A percentile compares a stretch with the other conserved stretches of the same genome.
Conservation (phyloP, 1,140 invertebrate species). For the Apis cerana region DNA sequence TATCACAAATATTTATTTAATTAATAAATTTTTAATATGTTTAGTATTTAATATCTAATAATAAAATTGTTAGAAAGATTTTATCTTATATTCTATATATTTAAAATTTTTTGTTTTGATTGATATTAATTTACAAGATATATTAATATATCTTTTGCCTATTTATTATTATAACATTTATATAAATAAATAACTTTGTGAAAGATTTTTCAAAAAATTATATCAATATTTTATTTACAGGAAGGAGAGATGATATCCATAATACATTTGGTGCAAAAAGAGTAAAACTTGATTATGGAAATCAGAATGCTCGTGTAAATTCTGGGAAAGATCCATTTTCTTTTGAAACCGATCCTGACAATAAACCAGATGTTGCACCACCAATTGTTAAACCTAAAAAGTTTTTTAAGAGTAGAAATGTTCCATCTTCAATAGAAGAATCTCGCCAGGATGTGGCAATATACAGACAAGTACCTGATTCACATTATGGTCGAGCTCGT, state of each 20-base stretch:
- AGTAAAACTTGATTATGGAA: conserved; percentile 76
- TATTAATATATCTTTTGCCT: neutral
- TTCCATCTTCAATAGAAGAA: conserved; percentile 80
- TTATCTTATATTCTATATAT: neutral
- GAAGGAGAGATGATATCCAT: conserved; percentile 73
- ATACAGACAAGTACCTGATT: conserved; percentile 77
- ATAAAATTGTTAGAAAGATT: conserved; percentile 2
- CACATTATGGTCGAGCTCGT: conserved; percentile 70
- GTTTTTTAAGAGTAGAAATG: conserved; percentile 93
- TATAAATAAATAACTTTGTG: neutral
- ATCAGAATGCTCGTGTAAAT: conserved; percentile 75
- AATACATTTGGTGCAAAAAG: conserved; percentile 71
- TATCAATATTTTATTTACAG: conserved; percentile 61
- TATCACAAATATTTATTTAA: neutral
- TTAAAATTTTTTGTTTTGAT: neutral
- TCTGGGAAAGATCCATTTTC: conserved; percentile 77
- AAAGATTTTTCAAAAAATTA: neutral
- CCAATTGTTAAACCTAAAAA: conserved; percentile 88
- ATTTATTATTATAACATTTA: neutral
- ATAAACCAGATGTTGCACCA: conserved; percentile 67
- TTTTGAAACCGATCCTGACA: conserved; percentile 77
- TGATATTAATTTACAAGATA: neutral
- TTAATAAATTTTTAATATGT: neutral
- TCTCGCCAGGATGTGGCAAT: conserved; percentile 81
- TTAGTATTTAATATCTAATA: neutral